A percentile compares a stretch with the other conserved stretches of the same genome.
These are phyloP conservation scores for Drosophila nigromelanica DNA, from an alignment of 1,140 invertebrate species.

Conservation along the genomic window DNA sequence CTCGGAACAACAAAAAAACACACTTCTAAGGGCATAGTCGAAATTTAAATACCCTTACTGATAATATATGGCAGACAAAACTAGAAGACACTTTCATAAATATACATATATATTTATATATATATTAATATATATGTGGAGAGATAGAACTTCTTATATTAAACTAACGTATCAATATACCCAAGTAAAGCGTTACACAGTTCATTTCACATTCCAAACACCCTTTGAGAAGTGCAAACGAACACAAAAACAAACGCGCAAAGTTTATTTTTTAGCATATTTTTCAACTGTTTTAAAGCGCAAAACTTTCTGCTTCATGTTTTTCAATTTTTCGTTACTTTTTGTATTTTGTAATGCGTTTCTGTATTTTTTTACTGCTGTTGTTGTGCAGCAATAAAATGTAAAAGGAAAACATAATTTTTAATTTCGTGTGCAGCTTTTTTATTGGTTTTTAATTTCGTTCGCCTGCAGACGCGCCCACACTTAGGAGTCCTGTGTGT, in stretches of 20 bases:
- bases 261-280: constrained; percentile 27
- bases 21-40: background rate
- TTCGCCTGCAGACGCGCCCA: constrained; percentile 53
- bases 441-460: constrained; percentile 82
- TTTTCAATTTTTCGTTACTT: constrained; percentile 44
- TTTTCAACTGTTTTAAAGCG: constrained; percentile 33
- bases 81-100: no score
- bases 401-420: constrained; percentile 76
- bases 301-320: constrained; percentile 51
- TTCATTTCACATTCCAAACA: background rate
- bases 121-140: background rate
- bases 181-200: background rate
- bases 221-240: background rate
- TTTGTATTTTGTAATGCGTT: constrained; percentile 24
- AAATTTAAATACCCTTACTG: background rate
- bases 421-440: constrained; percentile 74
- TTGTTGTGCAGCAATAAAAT: constrained; percentile 53
- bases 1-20: background rate
- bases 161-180: no score
- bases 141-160: no score
- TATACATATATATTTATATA: no score
- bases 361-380: constrained; percentile 52
- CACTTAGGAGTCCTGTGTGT: constrained; percentile 36
- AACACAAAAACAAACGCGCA: constrained; percentile 5
- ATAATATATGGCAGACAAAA: no score